Evolutionary conservation across 2,797 vertebrate genomes (phyloP), one percentile per base, ranked within the genome.

Genomic region (Fratercula arctica): DNA sequence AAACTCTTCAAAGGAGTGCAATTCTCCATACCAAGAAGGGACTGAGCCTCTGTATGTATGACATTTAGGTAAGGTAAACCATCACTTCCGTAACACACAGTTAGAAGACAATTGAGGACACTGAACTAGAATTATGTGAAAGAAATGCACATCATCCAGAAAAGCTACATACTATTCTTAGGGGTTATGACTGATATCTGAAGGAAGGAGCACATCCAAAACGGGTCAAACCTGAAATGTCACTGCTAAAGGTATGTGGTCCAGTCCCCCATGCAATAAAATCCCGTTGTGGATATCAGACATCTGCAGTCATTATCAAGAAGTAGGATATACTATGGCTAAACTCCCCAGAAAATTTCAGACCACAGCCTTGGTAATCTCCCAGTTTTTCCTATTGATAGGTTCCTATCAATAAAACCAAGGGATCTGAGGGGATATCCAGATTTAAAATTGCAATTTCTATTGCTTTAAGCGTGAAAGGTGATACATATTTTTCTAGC

Each of bases 401-500:
- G 84, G 35, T 94, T 35, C 86, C 73, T 97, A 54, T 91, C 79
- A 94, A 81, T 97, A 97, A 93, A 96, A 85, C 79, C 83, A 78
- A 87, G 74, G 95, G 72, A 95, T 83, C 45, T 97, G 94, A 93
- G 89, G 96, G 84, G 72, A 97, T 97, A 95, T 53, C 26, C 66
- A 95, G 61, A 74, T 80, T 95, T 84, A 66, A 93, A 97, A 96
- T 77, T 86, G 28, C 18, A 91, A 61, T 95, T 94, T 94, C 83
- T 92, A 54, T 84, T 89, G 74, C 91, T 95, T 95, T 93, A 95
- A 97, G 80, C 35, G 79, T 97, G 96, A 96, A 97, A 97, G 77
- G 64, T 61, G 89, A 97, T 96, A 96, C 50, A 43, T 94, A 90
- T 96, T 97, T 98, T 97, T 96, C 96, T 96, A 95, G 67, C 54